A percentile compares a stretch with the other conserved stretches of the same genome.
Evolutionary conservation across 2,888 invertebrate genomes (phyloP).

Genomic region (Nebria brevicollis): DNA sequence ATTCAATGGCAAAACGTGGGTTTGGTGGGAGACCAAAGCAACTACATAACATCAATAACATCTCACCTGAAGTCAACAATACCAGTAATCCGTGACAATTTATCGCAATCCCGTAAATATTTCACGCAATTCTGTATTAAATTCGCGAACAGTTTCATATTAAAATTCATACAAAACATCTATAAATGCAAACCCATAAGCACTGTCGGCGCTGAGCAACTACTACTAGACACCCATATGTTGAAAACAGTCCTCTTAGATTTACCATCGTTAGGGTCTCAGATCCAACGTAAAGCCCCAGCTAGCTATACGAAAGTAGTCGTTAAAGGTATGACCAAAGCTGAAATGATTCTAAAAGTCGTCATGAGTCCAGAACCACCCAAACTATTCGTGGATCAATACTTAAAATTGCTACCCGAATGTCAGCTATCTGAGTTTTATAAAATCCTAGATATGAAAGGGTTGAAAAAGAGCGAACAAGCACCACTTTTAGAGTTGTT

Average conservation of each 20-base stretch:
- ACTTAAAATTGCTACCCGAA: constrained; percentile 89
- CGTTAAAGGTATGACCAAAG: constrained; percentile 90
- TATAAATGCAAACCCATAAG: constrained; percentile 92
- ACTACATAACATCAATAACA: constrained; percentile 91
- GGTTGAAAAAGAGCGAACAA: constrained; percentile 70
- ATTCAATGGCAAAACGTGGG: constrained; percentile 93
- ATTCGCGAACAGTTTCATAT: constrained; percentile 95
- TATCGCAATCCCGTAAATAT: constrained; percentile 93
- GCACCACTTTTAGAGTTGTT: constrained; percentile 68
- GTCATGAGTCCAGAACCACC: constrained; percentile 94
- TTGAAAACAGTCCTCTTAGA: constrained; percentile 93
- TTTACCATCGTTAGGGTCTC: constrained; percentile 91
- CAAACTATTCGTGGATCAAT: constrained; percentile 88
- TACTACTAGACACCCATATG: constrained; percentile 93
- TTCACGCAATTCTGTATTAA: constrained; percentile 98
- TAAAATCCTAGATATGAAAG: constrained; percentile 96
- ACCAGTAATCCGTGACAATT: constrained; percentile 88
- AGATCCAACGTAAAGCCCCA: constrained; percentile 88
- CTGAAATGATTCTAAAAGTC: constrained; percentile 98
- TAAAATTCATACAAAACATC: constrained; percentile 90
- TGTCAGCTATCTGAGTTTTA: constrained; percentile 91
- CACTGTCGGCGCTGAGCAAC: constrained; percentile 93
- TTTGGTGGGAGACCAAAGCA: constrained; percentile 96
- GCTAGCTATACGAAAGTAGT: constrained; percentile 84
- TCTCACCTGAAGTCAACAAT: constrained; percentile 86